Percentiles rank a stretch among this genome's conserved stretches.
These are phyloP conservation scores for Heterodera carotae DNA, from an alignment of 1,140 invertebrate genomes.

Conservation along the genomic window DNA sequence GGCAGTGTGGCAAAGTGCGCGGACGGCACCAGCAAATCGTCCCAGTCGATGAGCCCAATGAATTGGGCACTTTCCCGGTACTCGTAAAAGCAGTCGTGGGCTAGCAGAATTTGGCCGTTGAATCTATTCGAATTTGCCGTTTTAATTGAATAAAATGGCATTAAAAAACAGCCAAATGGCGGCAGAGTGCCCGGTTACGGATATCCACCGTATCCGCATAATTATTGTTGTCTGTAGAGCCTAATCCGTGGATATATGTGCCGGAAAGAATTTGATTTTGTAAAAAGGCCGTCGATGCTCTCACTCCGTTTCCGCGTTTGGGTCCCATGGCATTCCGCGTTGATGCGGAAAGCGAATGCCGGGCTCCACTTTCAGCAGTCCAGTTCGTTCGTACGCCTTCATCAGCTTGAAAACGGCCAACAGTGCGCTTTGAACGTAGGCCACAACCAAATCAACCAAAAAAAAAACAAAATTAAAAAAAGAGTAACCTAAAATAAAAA, in stretches of 20 bases:
- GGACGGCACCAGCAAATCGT: conserved; percentile 38
- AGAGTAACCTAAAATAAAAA: background rate
- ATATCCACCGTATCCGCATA: no score
- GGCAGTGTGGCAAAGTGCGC: conserved; percentile 23
- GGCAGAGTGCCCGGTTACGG: no score
- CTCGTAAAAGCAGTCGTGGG: conserved; percentile 46
- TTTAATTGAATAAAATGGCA: no score
- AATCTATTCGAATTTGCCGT: conserved; percentile 15
- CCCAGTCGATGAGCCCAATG: conserved; percentile 50
- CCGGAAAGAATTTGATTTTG: no score
- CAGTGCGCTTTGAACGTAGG: conserved; percentile 35
- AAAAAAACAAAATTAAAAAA: background rate
- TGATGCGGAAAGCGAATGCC: conserved; percentile 37
- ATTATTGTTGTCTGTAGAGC: no score
- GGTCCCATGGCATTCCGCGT: conserved; percentile 35
- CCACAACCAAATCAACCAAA: conserved; percentile 38
- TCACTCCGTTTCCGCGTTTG: conserved; percentile 41
- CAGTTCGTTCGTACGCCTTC: conserved; percentile 33
- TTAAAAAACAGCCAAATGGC: no score
- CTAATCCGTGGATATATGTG: no score
- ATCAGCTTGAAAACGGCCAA: conserved; percentile 27
- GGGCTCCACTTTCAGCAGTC: conserved; percentile 33
- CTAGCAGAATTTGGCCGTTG: conserved; percentile 31
- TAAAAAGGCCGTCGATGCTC: no score
- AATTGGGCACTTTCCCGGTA: conserved; percentile 47